A percentile compares a stretch with the other conserved stretches of the same genome.
phyloP scores from a whole-genome alignment of 2,797 vertebrate species.

The Pangasius mekongensis region DNA sequence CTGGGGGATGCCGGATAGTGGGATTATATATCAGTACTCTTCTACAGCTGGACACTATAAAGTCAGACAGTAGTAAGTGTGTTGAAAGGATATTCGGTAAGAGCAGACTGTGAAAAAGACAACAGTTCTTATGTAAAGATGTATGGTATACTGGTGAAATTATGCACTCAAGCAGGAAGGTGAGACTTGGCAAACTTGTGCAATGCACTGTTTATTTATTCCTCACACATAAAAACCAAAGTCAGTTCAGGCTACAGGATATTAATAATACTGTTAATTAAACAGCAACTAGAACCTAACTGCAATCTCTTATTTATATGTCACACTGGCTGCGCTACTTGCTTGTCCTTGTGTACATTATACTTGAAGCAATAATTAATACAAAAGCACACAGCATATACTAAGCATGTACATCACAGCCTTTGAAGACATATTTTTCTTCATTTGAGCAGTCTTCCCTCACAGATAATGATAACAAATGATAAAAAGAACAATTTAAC shows the following conservation, averaged over 20 bases:
- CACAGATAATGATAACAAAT: slow-evolving; percentile 21
- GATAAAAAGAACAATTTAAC: slow-evolving; percentile 41
- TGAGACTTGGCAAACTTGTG: not conserved
- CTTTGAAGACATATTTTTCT: slow-evolving; percentile 26
- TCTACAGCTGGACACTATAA: not conserved
- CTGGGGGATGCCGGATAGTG: not conserved
- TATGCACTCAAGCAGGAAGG: not conserved
- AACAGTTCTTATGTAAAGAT: not conserved
- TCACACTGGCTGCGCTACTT: slow-evolving; percentile 11
- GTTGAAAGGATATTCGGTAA: not conserved
- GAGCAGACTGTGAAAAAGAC: not conserved
- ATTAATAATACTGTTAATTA: slow-evolving; percentile 26
- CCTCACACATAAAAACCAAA: not conserved
- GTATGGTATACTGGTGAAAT: not conserved
- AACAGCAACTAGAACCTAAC: not conserved
- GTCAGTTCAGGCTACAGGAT: not conserved
- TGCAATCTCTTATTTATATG: slow-evolving; percentile 18
- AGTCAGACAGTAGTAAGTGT: not conserved
- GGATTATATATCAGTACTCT: not conserved
- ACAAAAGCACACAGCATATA: not conserved
- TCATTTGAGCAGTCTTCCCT: slow-evolving; percentile 17
- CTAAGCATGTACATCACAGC: not conserved
- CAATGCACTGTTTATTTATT: not conserved
- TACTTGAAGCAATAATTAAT: slow-evolving; percentile 15
- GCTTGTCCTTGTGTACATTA: slow-evolving; percentile 17